Percentiles rank a stretch among this genome's conserved stretches.
phyloP scores from a whole-genome alignment of 1,140 invertebrate species.

The Ooceraea biroi region DNA sequence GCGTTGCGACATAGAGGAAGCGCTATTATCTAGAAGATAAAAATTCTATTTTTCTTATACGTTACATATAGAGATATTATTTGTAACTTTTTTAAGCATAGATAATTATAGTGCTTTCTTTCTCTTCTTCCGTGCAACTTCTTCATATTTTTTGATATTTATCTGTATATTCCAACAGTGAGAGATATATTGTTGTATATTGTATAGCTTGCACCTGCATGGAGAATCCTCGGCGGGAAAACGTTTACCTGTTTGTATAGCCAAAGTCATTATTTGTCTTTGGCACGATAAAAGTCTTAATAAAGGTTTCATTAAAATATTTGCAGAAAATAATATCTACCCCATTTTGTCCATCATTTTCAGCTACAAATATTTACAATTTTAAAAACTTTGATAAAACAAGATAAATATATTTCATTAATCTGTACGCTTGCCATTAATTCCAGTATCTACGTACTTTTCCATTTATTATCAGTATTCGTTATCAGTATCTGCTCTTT shows the following conservation, averaged over 20 bases:
- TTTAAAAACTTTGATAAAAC: too few species aligned
- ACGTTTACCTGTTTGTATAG: slow-evolving; percentile 78
- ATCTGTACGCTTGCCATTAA: too few species aligned
- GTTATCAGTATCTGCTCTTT: too few species aligned
- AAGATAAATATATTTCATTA: too few species aligned
- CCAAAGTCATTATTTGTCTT: slow-evolving; percentile 78
- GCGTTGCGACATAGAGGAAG: background rate
- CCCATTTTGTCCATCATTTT: background rate
- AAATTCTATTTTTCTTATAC: slow-evolving; percentile 9
- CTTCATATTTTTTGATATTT: slow-evolving; percentile 6
- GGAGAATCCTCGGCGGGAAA: slow-evolving; percentile 56
- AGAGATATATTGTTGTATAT: slow-evolving; percentile 37
- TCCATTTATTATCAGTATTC: too few species aligned
- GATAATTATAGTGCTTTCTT: slow-evolving; percentile 10
- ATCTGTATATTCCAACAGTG: background rate
- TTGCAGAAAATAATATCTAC: slow-evolving; percentile 5
- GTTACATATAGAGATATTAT: slow-evolving; percentile 29
- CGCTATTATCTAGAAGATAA: background rate
- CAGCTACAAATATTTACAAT: too few species aligned
- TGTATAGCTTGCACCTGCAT: slow-evolving; percentile 59
- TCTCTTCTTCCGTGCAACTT: background rate
- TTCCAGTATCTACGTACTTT: too few species aligned
- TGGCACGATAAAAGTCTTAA: slow-evolving; percentile 79
- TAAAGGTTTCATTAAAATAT: slow-evolving; percentile 83
- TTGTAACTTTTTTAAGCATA: slow-evolving; percentile 7